Evolutionary conservation across 2,888 invertebrate genomes (phyloP).

Genomic region (Hartigia nigra): DNA sequence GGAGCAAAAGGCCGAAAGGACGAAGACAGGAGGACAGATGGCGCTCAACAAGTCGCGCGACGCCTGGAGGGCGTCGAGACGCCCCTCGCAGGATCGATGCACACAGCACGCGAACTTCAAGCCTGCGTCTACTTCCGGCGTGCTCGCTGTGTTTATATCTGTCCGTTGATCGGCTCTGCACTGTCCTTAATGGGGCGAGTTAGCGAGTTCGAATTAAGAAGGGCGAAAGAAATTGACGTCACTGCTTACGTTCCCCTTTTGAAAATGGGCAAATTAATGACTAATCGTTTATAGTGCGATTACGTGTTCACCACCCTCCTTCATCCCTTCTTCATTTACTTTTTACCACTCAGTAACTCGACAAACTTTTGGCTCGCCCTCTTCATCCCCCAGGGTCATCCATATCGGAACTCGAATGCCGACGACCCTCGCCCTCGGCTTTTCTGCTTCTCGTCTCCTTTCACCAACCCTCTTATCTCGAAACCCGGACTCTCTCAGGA

Average conservation of each 20-base stretch:
- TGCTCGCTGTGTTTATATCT: not conserved
- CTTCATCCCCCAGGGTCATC: not conserved
- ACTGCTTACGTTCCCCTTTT: no score
- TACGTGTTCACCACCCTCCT: not conserved
- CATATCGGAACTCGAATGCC: not conserved
- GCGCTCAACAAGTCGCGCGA: conserved; percentile 48
- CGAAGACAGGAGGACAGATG: conserved; percentile 44
- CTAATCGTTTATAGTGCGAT: not conserved
- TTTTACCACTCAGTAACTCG: not conserved
- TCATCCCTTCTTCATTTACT: not conserved
- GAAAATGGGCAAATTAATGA: not conserved
- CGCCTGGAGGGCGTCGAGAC: not conserved
- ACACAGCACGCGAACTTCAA: not conserved
- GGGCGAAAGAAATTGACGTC: no score
- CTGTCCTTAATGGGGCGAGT: not conserved
- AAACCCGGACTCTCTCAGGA: not conserved
- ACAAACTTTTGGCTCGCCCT: not conserved
- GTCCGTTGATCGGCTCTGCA: not conserved
- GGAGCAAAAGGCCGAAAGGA: conserved; percentile 23
- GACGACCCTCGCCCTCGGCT: not conserved
- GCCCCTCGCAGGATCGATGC: not conserved
- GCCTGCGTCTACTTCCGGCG: not conserved
- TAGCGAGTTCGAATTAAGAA: no score
- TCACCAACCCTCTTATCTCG: not conserved
- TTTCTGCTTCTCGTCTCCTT: not conserved